Conservation (phyloP, 2,113 vertebrate genomes). For the Marmota flaviventris region DNA sequence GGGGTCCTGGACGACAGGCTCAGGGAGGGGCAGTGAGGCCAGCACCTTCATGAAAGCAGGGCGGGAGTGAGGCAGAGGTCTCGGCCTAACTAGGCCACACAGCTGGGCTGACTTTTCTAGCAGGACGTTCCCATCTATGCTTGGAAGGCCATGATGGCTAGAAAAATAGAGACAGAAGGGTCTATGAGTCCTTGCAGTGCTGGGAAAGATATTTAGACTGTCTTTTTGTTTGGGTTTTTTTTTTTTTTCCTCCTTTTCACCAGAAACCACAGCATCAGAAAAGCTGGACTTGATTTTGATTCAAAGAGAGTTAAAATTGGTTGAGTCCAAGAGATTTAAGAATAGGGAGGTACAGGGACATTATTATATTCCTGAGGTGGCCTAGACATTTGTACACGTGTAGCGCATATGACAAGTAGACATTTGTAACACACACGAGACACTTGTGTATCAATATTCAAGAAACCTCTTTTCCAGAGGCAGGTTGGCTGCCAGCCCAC, state of each 20-base stretch:
- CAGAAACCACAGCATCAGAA: constrained; percentile 8
- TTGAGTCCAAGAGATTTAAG: constrained; percentile 34
- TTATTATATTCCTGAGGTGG: background rate
- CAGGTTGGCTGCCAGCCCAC: constrained; percentile 56
- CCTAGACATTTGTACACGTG: background rate
- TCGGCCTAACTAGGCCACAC: background rate
- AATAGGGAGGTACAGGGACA: background rate
- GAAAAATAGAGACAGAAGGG: background rate
- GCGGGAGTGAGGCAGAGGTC: background rate
- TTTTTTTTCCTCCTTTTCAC: background rate
- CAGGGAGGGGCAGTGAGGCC: background rate
- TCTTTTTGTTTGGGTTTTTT: background rate
- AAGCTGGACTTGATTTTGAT: constrained; percentile 39
- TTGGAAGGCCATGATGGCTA: background rate
- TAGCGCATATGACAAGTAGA: background rate
- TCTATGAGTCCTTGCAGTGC: background rate
- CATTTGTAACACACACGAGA: background rate
- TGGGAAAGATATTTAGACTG: background rate
- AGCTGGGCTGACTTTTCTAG: background rate
- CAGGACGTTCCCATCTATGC: background rate
- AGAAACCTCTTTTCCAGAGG: constrained; percentile 73
- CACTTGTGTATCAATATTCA: background rate
- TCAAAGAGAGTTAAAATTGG: constrained; percentile 28
- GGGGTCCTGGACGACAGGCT: background rate
- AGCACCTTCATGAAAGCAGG: background rate